Evolutionary conservation across 2,797 vertebrate genomes (phyloP).

Genomic region (Falco concolor): DNA sequence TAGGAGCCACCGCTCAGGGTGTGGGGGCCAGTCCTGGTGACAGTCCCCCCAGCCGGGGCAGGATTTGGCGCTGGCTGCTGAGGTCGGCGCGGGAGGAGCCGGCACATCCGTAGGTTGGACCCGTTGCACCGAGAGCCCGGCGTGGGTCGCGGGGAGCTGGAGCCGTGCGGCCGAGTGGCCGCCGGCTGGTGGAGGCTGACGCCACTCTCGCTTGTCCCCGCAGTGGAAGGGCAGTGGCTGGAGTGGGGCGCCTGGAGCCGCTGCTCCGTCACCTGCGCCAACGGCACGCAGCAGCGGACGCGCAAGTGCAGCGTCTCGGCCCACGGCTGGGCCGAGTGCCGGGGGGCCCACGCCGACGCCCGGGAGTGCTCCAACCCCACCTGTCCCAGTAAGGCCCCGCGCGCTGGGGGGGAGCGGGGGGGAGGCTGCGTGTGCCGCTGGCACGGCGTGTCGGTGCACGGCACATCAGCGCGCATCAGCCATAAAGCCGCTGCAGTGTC

Average conservation of each 20-base stretch:
- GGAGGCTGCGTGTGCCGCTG: not conserved
- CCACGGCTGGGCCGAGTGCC: conserved; percentile 90
- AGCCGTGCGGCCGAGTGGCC: not conserved
- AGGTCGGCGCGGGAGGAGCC: accelerated
- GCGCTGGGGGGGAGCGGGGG: not conserved
- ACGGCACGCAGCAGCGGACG: conserved; percentile 88
- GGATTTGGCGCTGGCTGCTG: accelerated
- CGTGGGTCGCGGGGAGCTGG: not conserved
- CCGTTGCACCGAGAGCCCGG: not conserved
- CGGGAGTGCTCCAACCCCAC: conserved; percentile 85
- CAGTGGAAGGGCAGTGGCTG: conserved; percentile 97
- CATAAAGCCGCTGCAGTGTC: not conserved
- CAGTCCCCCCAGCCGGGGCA: accelerated
- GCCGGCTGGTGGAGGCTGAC: not conserved
- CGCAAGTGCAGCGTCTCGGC: conserved; percentile 87
- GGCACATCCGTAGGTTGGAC: not conserved
- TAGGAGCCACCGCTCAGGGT: accelerated
- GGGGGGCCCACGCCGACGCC: conserved; percentile 87
- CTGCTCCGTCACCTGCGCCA: conserved; percentile 90
- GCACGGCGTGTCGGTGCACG: not conserved
- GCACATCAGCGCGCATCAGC: accelerated
- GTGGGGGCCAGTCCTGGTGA: not conserved
- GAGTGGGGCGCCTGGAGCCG: conserved; percentile 93
- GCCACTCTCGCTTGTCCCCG: conserved; percentile 53
- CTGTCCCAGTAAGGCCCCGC: conserved; percentile 82